A percentile compares a stretch with the other conserved stretches of the same genome.
Conservation (phyloP, 1,140 invertebrate genomes). For the Thaumetopoea pityocampa region DNA sequence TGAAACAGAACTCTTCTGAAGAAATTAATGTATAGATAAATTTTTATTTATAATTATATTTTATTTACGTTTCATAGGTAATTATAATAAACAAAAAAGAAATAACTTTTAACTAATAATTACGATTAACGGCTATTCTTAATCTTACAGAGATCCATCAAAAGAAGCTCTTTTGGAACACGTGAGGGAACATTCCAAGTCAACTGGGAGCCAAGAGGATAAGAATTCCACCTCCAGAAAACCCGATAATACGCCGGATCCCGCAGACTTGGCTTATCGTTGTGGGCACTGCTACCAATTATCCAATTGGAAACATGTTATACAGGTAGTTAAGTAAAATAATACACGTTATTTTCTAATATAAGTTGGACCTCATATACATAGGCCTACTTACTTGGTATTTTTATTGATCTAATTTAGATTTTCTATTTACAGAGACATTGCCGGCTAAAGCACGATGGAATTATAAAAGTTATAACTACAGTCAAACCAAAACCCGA, state of each 20-base stretch:
- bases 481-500: constrained; percentile 67
- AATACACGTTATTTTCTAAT: constrained; percentile 1
- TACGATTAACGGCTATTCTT: constrained; percentile 3
- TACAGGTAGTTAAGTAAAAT: constrained; percentile 77
- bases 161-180: constrained; percentile 69
- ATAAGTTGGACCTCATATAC: no score
- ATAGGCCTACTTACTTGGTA: no score
- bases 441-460: constrained; percentile 84
- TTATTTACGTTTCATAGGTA: no score
- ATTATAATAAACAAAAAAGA: no score
- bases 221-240: constrained; percentile 33
- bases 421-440: constrained; percentile 78
- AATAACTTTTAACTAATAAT: no score
- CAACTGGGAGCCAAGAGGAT: constrained; percentile 31
- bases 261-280: constrained; percentile 77
- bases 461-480: constrained; percentile 80
- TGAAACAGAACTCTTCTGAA: no score
- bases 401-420: constrained; percentile 5
- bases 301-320: constrained; percentile 88
- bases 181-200: constrained; percentile 63
- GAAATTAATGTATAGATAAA: no score
- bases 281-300: constrained; percentile 86
- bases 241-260: constrained; percentile 48
- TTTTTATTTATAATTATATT: no score
- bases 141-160: constrained; percentile 60